Evolutionary conservation across 2,888 invertebrate species (phyloP).

Genomic region (Rapana venosa): DNA sequence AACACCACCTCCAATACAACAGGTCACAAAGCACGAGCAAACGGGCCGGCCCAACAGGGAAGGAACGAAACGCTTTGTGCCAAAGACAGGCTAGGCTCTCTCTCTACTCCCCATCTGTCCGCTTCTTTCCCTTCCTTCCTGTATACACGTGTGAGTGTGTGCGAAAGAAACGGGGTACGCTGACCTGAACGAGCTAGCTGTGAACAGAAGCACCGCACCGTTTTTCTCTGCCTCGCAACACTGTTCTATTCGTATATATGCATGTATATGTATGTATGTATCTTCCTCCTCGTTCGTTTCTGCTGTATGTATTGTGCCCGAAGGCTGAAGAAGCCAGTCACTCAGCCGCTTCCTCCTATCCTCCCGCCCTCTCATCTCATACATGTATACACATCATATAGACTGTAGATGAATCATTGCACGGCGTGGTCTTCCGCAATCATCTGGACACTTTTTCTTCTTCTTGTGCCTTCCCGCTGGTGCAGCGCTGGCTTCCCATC

Average conservation of each 20-base stretch:
- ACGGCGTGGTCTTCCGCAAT: background rate
- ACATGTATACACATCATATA: background rate
- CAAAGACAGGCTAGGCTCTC: background rate
- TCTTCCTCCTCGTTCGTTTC: background rate
- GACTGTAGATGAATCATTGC: conserved; percentile 15
- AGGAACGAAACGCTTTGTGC: background rate
- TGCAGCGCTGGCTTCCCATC: background rate
- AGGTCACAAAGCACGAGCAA: conserved; percentile 17
- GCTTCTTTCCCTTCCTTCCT: background rate
- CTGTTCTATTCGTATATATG: background rate
- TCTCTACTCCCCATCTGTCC: background rate
- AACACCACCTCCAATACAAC: background rate
- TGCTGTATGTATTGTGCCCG: background rate
- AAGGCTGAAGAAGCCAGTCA: background rate
- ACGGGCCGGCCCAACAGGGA: background rate
- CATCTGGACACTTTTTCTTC: conserved; percentile 11
- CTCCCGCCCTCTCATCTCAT: background rate
- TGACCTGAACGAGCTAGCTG: background rate
- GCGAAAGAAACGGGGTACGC: background rate
- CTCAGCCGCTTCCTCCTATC: background rate
- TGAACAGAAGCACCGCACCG: background rate
- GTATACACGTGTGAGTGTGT: background rate
- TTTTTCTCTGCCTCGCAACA: background rate
- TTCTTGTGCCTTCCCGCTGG: background rate
- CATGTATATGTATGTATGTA: background rate